Percentiles rank a stretch among this genome's conserved stretches.
phyloP scores from a whole-genome alignment of 2,888 invertebrate species.

The Drosophila cracens region DNA sequence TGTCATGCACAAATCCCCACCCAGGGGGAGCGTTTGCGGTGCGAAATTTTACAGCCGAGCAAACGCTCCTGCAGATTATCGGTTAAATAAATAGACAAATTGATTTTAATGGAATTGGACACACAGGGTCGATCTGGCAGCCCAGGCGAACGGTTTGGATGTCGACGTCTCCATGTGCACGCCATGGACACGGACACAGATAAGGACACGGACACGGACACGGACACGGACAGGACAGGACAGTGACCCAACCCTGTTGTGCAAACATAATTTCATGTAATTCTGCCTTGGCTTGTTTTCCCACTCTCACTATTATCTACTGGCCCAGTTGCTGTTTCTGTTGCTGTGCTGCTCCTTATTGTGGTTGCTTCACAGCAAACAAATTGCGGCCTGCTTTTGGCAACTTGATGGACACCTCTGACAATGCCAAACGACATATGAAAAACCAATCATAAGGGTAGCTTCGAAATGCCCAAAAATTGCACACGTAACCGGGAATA shows the following conservation, averaged over 20 bases:
- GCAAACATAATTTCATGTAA: constrained; percentile 73
- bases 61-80: constrained; percentile 70
- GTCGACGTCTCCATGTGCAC: background rate
- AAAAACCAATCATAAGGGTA: constrained; percentile 27
- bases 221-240: background rate
- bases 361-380: constrained; percentile 36
- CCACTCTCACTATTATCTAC: constrained; percentile 10
- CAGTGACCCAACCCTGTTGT: constrained; percentile 59
- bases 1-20: constrained; percentile 48
- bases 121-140: constrained; percentile 24
- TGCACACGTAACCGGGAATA: background rate
- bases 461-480: background rate
- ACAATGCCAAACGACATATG: constrained; percentile 26
- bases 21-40: constrained; percentile 31
- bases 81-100: constrained; percentile 78
- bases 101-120: constrained; percentile 79
- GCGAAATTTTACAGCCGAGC: constrained; percentile 57
- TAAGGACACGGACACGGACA: background rate
- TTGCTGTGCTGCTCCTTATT: constrained; percentile 24
- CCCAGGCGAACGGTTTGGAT: constrained; percentile 12
- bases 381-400: constrained; percentile 7
- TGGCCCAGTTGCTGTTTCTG: constrained; percentile 36
- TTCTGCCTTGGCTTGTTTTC: constrained; percentile 60
- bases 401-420: constrained; percentile 29
- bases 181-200: constrained; percentile 13